Conservation (phyloP, 2,113 vertebrate genomes). For the Cyanistes caeruleus region DNA sequence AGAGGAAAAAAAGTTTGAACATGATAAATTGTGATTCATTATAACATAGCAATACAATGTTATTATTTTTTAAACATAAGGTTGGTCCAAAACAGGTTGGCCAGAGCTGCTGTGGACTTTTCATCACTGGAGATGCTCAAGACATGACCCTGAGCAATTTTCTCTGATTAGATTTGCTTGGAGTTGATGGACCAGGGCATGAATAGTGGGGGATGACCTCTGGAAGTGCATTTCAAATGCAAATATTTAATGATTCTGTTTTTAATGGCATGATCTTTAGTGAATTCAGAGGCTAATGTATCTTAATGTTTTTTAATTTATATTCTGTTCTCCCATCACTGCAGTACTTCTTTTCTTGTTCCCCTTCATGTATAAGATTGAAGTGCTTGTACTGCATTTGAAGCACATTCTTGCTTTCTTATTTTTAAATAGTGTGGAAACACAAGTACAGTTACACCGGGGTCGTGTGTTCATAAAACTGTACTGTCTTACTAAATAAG, state of each 20-base stretch:
- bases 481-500: not conserved
- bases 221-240: not conserved
- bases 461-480: not conserved
- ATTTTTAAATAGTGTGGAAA: not conserved
- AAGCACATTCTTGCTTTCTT: not conserved
- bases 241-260: not conserved
- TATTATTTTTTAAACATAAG: not conserved
- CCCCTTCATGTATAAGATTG: not conserved
- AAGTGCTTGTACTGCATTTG: not conserved
- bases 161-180: not conserved
- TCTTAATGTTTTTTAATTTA: not conserved
- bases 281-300: not conserved
- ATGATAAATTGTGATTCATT: not conserved
- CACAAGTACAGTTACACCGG: not conserved
- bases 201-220: not conserved
- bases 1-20: not conserved
- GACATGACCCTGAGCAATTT: not conserved
- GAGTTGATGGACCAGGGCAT: rapidly evolving
- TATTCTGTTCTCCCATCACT: not conserved
- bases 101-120: not conserved
- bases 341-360: not conserved
- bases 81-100: not conserved
- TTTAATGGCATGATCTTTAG: not conserved
- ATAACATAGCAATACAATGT: not conserved
- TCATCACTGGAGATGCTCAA: not conserved